These are phyloP conservation scores for Phataginus tetradactyla DNA, from an alignment of 2,797 vertebrate species.

Conservation along the genomic window DNA sequence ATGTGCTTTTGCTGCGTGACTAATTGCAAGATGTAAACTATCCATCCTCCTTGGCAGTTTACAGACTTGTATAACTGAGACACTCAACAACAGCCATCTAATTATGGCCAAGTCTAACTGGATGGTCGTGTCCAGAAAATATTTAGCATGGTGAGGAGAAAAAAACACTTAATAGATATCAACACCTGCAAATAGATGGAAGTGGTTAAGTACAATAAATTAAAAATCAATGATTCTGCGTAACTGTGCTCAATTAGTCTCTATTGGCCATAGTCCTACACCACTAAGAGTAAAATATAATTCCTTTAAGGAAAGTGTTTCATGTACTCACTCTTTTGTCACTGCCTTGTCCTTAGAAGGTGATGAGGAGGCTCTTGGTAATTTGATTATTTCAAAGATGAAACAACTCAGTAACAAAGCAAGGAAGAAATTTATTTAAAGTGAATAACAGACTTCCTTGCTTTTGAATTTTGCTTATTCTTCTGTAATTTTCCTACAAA, in stretches of 20 bases:
- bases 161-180: neutral
- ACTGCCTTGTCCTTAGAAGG: neutral
- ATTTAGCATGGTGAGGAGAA: conserved; percentile 28
- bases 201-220: neutral
- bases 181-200: neutral
- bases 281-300: neutral
- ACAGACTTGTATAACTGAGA: conserved; percentile 71
- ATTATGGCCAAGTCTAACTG: conserved; percentile 79
- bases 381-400: conserved; percentile 33
- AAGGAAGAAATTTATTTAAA: neutral
- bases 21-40: conserved; percentile 77
- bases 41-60: conserved; percentile 77
- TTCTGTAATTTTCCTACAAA: neutral
- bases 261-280: neutral
- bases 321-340: neutral
- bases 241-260: neutral
- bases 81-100: conserved; percentile 82
- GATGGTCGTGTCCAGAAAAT: conserved; percentile 62
- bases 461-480: neutral
- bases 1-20: conserved; percentile 74
- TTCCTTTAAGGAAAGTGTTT: conserved; percentile 32
- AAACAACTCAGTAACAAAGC: neutral
- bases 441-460: neutral
- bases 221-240: conserved; percentile 3
- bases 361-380: neutral